Evolutionary conservation across 1,140 invertebrate genomes (phyloP).

Genomic region (Phortica variegata): DNA sequence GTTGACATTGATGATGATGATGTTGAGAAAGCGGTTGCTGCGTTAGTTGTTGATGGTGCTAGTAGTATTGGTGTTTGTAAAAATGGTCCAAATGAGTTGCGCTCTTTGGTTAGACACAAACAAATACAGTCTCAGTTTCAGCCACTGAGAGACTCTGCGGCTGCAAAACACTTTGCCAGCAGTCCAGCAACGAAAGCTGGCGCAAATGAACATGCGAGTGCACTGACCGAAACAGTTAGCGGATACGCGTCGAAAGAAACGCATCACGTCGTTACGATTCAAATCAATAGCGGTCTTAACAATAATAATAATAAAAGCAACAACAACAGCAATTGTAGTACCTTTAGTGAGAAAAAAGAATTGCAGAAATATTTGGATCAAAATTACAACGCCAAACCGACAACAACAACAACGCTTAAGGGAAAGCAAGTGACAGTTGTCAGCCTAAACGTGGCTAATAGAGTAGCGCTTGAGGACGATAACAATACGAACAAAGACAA

Average conservation of each 20-base stretch:
- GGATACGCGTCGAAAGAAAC: slow-evolving; percentile 23
- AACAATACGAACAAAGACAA: too few species aligned
- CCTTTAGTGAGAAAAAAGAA: slow-evolving; percentile 5
- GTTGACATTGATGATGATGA: too few species aligned
- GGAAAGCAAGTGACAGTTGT: too few species aligned
- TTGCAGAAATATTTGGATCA: slow-evolving; percentile 27
- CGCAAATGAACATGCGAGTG: slow-evolving; percentile 42
- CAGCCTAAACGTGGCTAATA: too few species aligned
- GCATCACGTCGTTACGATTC: slow-evolving; percentile 50
- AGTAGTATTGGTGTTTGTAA: too few species aligned
- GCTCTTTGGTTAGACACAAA: too few species aligned
- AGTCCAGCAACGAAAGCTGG: slow-evolving; percentile 50
- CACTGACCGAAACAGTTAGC: slow-evolving; percentile 51
- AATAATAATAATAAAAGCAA: slow-evolving; percentile 11
- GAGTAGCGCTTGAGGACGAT: too few species aligned
- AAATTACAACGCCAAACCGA: slow-evolving; percentile 8
- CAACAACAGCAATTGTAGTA: slow-evolving; percentile 12
- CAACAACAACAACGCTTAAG: not conserved
- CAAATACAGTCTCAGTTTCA: too few species aligned
- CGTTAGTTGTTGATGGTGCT: too few species aligned
- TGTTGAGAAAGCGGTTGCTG: too few species aligned
- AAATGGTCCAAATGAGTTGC: too few species aligned
- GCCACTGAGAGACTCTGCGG: not conserved
- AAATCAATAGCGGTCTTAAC: slow-evolving; percentile 34
- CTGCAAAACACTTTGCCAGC: too few species aligned